Evolutionary conservation across 2,888 invertebrate species (phyloP), one percentile per base, ranked within the genome.

Genomic region (Synergus itoensis): DNA sequence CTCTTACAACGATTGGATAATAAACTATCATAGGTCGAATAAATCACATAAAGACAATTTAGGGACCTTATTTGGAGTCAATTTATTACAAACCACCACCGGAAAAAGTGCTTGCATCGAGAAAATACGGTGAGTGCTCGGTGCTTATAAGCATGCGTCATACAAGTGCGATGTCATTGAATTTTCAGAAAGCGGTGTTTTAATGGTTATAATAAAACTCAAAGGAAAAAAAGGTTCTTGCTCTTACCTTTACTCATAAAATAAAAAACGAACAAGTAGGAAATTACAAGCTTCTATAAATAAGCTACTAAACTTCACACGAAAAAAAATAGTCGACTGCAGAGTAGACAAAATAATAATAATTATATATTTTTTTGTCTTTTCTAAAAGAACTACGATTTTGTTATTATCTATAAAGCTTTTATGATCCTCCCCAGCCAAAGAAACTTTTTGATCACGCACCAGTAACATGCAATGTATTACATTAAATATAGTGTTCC

Each of bases 61-160:
- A 53, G 36, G 40, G 40, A 73, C 36, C 48, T 57, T n/a, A 53
- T 73, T 73, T 73, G 12, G 16, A 73, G 53, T 53, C 53, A 40
- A 53, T 40, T 73, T 73, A 53, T 73, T 48, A 57, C 73, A 28
- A 48, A 73, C 73, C 73, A 57, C 73, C 73, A 73, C 53, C 53
- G 73, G 73, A 73, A 73, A 73, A 73, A 73, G 53, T 57, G 73
- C 73, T 73, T 53, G 73, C 73, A 36, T 73, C 11, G 40, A 73
- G 73, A 40, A 73, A 73, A 73, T 57, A 57, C 11, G 9, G 18
- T 53, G 73, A 73, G 53, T 73, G 53, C n/a, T 57, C 48, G 36
- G 73, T 73, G 36, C 73, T 73, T 73, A n/a, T 18, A 73, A 73
- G 40, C 73, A 36, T 73, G 73, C 53, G 73, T 48, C 73, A 73